Percentiles rank a stretch among this genome's conserved stretches.
phyloP scores from a whole-genome alignment of 2,113 vertebrate species.

The Dicerorhinus sumatrensis region DNA sequence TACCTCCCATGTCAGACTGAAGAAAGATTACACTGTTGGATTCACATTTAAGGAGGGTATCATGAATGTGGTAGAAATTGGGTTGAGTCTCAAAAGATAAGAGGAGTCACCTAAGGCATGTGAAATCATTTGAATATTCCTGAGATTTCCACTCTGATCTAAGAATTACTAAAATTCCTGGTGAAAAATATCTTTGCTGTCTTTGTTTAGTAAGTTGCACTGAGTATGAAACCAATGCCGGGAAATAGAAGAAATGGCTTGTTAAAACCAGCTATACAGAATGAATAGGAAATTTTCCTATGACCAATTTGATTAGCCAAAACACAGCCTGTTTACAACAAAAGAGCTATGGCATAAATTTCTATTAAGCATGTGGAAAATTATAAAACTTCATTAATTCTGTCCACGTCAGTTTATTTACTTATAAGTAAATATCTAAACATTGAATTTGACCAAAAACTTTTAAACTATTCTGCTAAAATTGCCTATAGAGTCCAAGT shows the following conservation, averaged over 20 bases:
- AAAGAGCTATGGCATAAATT: rapidly evolving
- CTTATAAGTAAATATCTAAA: background rate
- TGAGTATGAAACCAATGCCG: background rate
- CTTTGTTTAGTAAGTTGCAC: background rate
- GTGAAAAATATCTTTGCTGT: background rate
- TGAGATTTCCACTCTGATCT: background rate
- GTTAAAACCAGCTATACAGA: background rate
- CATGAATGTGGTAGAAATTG: background rate
- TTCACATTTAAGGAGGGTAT: background rate
- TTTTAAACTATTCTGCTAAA: background rate
- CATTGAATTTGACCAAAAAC: background rate
- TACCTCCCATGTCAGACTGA: background rate
- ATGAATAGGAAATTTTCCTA: background rate
- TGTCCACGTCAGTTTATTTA: background rate
- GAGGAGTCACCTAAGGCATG: background rate
- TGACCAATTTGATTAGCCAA: background rate
- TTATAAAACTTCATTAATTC: background rate
- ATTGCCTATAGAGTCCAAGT: background rate
- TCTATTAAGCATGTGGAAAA: background rate
- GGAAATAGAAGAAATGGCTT: background rate
- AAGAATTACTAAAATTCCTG: background rate
- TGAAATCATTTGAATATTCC: background rate
- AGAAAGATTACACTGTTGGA: background rate
- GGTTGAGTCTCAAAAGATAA: background rate
- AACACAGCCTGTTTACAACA: background rate